These are phyloP conservation scores for Vombatus ursinus DNA, from an alignment of 2,113 vertebrate species.

Conservation along the genomic window DNA sequence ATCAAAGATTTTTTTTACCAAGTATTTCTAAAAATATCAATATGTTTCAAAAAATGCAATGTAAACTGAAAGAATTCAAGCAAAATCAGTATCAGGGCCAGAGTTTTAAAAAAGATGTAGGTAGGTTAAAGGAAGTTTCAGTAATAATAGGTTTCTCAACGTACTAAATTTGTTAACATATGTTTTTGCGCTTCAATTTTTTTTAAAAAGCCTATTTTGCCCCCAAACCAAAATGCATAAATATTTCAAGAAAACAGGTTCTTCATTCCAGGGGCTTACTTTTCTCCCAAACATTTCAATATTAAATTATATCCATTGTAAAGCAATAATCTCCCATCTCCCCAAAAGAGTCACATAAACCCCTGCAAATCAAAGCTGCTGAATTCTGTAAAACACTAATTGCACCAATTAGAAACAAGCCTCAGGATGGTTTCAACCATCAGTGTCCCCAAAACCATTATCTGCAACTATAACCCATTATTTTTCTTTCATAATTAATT, in stretches of 20 bases:
- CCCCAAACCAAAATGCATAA: constrained; percentile 31
- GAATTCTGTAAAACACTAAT: constrained; percentile 73
- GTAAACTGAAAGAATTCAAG: constrained; percentile 27
- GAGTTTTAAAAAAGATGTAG: background rate
- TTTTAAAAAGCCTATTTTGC: background rate
- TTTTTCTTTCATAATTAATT: constrained; percentile 83
- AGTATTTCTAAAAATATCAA: constrained; percentile 27
- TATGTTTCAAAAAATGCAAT: constrained; percentile 23
- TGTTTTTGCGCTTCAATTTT: background rate
- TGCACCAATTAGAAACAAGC: constrained; percentile 83
- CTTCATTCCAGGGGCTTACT: background rate
- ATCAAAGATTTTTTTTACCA: background rate
- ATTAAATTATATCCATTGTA: constrained; percentile 41
- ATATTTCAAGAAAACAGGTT: background rate
- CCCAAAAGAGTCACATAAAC: constrained; percentile 55
- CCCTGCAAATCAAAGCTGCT: constrained; percentile 70
- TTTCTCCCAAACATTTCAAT: background rate
- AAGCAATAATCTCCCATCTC: constrained; percentile 20
- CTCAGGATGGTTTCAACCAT: constrained; percentile 78
- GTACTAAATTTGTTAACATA: background rate
- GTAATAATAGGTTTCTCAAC: background rate
- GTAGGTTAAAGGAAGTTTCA: background rate
- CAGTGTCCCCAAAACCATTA: constrained; percentile 82
- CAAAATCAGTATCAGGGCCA: background rate
- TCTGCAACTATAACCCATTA: constrained; percentile 82